phyloP scores from a whole-genome alignment of 2,113 vertebrate genomes.

The Propithecus coquereli region DNA sequence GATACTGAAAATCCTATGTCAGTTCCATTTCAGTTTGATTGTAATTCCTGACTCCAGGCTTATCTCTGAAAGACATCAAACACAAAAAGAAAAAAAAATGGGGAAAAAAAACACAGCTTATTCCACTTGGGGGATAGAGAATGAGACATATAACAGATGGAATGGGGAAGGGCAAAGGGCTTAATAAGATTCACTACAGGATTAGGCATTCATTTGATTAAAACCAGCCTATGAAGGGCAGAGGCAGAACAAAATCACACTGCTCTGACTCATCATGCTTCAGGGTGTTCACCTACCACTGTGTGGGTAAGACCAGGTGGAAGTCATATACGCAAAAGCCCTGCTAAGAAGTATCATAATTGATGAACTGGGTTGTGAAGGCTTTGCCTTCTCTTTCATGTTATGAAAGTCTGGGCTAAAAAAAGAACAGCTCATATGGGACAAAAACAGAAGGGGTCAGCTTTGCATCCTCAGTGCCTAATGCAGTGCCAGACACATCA shows the following conservation, averaged over 20 bases:
- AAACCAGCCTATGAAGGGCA: conserved; percentile 25
- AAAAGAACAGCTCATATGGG: neutral
- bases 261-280: conserved; percentile 57
- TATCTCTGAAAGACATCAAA: conserved; percentile 54
- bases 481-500: neutral
- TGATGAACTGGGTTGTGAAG: conserved; percentile 48
- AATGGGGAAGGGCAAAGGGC: conserved; percentile 38
- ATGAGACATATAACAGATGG: conserved; percentile 43
- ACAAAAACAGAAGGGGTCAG: neutral
- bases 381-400: conserved; percentile 46
- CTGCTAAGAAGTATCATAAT: conserved; percentile 16
- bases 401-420: neutral
- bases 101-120: conserved; percentile 16
- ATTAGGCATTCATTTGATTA: conserved; percentile 41
- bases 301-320: neutral
- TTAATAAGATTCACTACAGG: conserved; percentile 41
- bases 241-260: conserved; percentile 20
- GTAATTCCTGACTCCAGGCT: conserved; percentile 16
- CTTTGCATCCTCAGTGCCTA: neutral
- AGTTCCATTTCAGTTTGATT: conserved; percentile 9
- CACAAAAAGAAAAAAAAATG: neutral
- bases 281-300: conserved; percentile 42
- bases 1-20: conserved; percentile 8
- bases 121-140: conserved; percentile 18
- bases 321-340: conserved; percentile 57